A percentile compares a stretch with the other conserved stretches of the same genome.
Conservation (phyloP, 2,797 vertebrate species). For the Serranus cabrilla region DNA sequence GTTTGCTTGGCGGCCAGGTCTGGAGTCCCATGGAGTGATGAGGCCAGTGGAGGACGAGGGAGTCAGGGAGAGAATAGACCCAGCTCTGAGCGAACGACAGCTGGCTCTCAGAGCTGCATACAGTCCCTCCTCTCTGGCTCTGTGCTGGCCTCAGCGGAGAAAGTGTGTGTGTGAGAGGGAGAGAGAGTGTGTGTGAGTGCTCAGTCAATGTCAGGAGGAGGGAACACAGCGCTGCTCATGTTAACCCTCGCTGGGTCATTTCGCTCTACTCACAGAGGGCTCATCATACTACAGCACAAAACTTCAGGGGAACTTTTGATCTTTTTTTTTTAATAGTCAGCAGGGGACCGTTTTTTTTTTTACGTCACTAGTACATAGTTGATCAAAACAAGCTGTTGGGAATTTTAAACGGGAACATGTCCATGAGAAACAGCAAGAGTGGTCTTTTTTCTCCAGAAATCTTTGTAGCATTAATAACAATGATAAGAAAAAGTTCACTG, state of each 20-base stretch:
- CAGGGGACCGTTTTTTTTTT: conserved; percentile 11
- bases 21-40: conserved; percentile 85
- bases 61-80: conserved; percentile 66
- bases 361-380: conserved; percentile 4
- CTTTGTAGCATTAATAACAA: conserved; percentile 57
- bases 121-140: conserved; percentile 75
- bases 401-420: conserved; percentile 18
- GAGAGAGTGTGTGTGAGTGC: conserved; percentile 36
- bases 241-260: conserved; percentile 83
- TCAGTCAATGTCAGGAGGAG: conserved; percentile 79
- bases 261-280: conserved; percentile 32
- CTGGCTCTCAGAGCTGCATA: conserved; percentile 57
- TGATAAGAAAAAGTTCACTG: conserved; percentile 49
- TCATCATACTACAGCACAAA: conserved; percentile 23
- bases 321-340: conserved; percentile 27
- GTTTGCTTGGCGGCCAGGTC: conserved; percentile 78
- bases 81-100: conserved; percentile 61
- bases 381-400: conserved; percentile 54
- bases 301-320: conserved; percentile 13
- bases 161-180: conserved; percentile 58
- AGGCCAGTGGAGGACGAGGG: conserved; percentile 63
- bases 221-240: conserved; percentile 64
- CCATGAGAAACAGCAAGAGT: conserved; percentile 37
- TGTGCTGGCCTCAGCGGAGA: conserved; percentile 70
- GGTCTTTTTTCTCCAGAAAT: conserved; percentile 16